phyloP scores from a whole-genome alignment of 2,888 invertebrate genomes.

The Aplocera efformata region DNA sequence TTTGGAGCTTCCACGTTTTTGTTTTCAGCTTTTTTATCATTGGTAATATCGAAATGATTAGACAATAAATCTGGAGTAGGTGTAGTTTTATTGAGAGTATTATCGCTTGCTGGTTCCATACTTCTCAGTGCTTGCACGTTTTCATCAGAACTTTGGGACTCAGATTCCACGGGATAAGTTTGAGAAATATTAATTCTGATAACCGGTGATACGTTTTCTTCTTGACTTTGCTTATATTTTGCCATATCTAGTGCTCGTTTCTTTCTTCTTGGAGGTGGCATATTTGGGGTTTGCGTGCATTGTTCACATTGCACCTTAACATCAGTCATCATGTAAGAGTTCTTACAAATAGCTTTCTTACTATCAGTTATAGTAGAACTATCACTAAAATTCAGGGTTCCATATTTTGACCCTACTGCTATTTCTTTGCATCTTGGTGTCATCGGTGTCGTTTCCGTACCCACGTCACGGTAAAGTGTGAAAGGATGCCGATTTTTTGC shows the following conservation, averaged over 20 bases:
- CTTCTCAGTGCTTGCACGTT: slow-evolving; percentile 32
- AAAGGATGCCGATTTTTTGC: slow-evolving; percentile 44
- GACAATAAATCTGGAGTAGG: slow-evolving; percentile 80
- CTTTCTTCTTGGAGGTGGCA: slow-evolving; percentile 58
- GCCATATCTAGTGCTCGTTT: slow-evolving; percentile 32
- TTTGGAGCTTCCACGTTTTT: slow-evolving; percentile 8
- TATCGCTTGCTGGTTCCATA: slow-evolving; percentile 38
- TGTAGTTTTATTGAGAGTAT: slow-evolving; percentile 31
- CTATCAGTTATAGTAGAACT: slow-evolving; percentile 57
- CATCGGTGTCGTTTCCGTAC: slow-evolving; percentile 64
- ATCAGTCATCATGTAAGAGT: slow-evolving; percentile 68
- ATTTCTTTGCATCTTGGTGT: slow-evolving; percentile 74
- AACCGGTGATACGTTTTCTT: slow-evolving; percentile 63
- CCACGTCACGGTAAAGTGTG: slow-evolving; percentile 51
- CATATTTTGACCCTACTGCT: slow-evolving; percentile 58
- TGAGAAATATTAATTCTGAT: slow-evolving; percentile 82
- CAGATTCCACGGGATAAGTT: slow-evolving; percentile 66
- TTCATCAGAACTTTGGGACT: slow-evolving; percentile 74
- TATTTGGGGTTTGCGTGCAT: slow-evolving; percentile 56
- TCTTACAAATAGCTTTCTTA: slow-evolving; percentile 45
- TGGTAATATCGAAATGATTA: slow-evolving; percentile 57
- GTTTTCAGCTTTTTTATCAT: slow-evolving; percentile 22
- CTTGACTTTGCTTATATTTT: slow-evolving; percentile 28
- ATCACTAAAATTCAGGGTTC: slow-evolving; percentile 52
- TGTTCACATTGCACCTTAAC: slow-evolving; percentile 43